Percentiles rank a stretch among this genome's conserved stretches.
phyloP scores from a whole-genome alignment of 2,113 vertebrate genomes.

The Gallinago jamesoni region DNA sequence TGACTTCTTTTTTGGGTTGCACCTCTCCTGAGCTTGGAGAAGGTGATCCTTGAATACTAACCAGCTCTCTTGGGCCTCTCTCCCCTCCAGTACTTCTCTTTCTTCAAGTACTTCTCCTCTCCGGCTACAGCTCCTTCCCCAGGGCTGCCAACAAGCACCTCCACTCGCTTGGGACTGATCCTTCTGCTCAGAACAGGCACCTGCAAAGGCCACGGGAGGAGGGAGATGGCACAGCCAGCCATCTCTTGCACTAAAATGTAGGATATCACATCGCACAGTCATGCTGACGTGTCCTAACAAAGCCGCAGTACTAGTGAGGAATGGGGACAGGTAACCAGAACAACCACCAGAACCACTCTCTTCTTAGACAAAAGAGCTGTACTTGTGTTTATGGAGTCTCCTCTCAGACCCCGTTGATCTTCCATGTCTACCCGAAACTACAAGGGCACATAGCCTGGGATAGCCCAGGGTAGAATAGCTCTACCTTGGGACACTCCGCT shows the following conservation, averaged over 20 bases:
- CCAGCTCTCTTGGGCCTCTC: no score
- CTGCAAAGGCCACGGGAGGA: not conserved
- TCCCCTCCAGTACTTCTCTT: no score
- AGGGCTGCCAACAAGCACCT: not conserved
- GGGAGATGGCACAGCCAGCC: not conserved
- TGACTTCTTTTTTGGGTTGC: no score
- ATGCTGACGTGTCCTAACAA: not conserved
- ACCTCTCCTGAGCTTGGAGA: no score
- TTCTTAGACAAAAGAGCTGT: not conserved
- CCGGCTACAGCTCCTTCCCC: not conserved
- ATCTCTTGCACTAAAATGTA: not conserved
- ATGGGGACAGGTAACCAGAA: not conserved
- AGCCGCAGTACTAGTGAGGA: not conserved
- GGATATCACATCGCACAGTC: not conserved
- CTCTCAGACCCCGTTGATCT: not conserved
- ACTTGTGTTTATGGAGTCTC: not conserved
- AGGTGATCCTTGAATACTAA: no score
- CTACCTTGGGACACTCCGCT: not conserved
- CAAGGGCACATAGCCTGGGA: accelerated
- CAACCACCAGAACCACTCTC: no score
- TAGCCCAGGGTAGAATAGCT: not conserved
- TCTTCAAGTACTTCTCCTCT: not conserved
- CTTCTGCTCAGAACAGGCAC: not conserved
- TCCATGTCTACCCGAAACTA: not conserved
- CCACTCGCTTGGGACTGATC: not conserved